phyloP scores from a whole-genome alignment of 1,140 invertebrate genomes.

The Dolichoris vasculosae region DNA sequence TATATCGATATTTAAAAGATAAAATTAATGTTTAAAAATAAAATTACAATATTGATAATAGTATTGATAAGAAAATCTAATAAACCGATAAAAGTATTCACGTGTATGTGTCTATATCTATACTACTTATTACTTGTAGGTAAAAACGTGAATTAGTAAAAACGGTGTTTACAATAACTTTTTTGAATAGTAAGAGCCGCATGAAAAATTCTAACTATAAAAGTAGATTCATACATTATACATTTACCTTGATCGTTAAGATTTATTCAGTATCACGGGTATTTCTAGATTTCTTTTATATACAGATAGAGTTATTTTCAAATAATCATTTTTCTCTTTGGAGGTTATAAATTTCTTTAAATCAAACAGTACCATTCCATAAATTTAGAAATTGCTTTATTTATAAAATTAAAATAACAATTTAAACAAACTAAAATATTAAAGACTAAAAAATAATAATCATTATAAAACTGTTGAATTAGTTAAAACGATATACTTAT shows the following conservation, averaged over 20 bases:
- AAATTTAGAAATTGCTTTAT: background rate
- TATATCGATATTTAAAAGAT: background rate
- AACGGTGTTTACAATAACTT: background rate
- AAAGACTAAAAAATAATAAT: background rate
- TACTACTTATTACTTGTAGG: background rate
- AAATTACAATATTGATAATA: background rate
- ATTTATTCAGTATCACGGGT: background rate
- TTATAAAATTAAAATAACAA: background rate
- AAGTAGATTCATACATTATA: background rate
- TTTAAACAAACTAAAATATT: background rate
- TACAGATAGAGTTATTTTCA: background rate
- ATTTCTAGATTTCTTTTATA: background rate
- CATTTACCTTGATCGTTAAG: background rate
- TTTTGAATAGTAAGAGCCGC: background rate
- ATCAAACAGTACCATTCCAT: background rate
- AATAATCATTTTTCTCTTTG: background rate
- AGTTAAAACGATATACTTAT: no score
- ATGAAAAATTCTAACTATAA: background rate
- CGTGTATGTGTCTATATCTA: background rate
- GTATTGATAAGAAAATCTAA: background rate
- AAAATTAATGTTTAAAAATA: constrained; percentile 1
- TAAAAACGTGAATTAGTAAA: background rate
- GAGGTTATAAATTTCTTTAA: constrained; percentile 3
- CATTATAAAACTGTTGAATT: no score
- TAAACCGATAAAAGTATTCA: background rate